Conservation (phyloP, 2,113 vertebrate genomes). For the Pteruthius melanotis region DNA sequence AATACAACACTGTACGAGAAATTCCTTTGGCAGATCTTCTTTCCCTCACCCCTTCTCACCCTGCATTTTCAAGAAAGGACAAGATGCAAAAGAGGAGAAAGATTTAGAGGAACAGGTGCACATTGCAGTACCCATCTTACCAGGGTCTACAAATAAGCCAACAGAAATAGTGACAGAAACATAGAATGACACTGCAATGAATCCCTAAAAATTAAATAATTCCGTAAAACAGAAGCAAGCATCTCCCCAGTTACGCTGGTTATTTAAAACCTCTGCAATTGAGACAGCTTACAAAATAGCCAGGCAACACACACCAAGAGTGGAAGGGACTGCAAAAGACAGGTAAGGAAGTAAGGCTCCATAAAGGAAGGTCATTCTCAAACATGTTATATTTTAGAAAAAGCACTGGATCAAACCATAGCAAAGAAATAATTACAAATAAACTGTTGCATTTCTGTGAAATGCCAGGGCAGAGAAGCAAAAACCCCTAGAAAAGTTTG, state of each 20-base stretch:
- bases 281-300: background rate
- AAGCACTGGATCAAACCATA: background rate
- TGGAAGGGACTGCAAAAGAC: background rate
- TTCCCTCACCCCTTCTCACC: slow-evolving; percentile 55
- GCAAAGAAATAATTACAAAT: background rate
- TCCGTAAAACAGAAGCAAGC: background rate
- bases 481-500: background rate
- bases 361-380: background rate
- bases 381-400: background rate
- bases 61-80: slow-evolving; percentile 54
- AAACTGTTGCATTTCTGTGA: background rate
- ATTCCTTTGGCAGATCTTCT: slow-evolving; percentile 51
- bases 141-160: slow-evolving; percentile 11
- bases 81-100: slow-evolving; percentile 46
- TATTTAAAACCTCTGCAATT: background rate
- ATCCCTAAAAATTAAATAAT: background rate
- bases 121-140: background rate
- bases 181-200: background rate
- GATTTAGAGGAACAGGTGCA: slow-evolving; percentile 61
- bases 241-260: background rate
- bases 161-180: background rate
- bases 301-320: background rate
- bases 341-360: background rate
- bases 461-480: background rate
- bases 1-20: slow-evolving; percentile 52